Base-by-base conservation (phyloP, 2,797 vertebrate species). In the Momotus momota region DNA sequence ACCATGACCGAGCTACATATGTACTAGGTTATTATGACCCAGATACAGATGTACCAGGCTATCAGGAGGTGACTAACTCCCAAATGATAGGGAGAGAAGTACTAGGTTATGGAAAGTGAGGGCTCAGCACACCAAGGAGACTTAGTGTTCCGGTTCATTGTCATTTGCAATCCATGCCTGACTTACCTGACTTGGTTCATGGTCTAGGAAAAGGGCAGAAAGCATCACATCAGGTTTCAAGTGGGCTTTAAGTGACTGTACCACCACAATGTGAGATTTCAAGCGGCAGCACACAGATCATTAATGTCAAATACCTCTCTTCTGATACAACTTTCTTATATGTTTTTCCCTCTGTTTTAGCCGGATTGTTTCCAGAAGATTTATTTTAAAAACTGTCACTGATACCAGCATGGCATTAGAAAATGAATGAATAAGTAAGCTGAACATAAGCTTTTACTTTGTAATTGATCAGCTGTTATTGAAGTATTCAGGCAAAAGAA, bases 401-500 rank as follows among this genome's bases (percentile, higher is more conserved):
- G 58, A 66, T 70, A 54, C 11, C 27, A 88, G 25, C n/a, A 65
- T 38, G 54, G 41, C 38, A 73, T 86, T 79, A 75, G 65, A 72
- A 92, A 96, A 84, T 41, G 0, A 80, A 79, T 71, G 87, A 81
- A 72, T 80, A 70, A 88, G 20, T 69, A 69, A 94, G 69, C 25
- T 66, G 72, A 91, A 86, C 31, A 45, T 45, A 21, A 88, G 58
- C 51, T 93, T 90, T 91, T 85, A 48, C n/a, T 95, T 88, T 73
- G 61, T 11, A 57, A 61, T 77, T 88, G 22, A 60, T 93, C 67
- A 88, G 49, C 31, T 81, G 25, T 45, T 90, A 78, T 15, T 49
- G 35, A 90, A 95, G 88, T 84, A 90, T 46, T 81, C 66, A 60
- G 35, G 49, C 16, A 90, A 74, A 85, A 81, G 19, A 52, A 25